A percentile compares a stretch with the other conserved stretches of the same genome.
These are phyloP conservation scores for Megamerina dolium DNA, from an alignment of 2,888 invertebrate species.

Conservation along the genomic window DNA sequence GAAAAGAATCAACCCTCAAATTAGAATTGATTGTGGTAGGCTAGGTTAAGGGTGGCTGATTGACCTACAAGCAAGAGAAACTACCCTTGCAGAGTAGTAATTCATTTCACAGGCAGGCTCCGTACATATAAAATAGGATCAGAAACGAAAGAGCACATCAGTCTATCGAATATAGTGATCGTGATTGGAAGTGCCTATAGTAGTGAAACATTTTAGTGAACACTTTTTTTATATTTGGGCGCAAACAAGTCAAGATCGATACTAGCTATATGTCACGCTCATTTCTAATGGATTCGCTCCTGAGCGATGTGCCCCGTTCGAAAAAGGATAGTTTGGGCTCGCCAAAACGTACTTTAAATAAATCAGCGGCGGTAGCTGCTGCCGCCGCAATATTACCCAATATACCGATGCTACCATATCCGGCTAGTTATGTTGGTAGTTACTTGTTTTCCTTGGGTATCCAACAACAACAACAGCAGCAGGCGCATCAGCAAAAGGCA, in stretches of 20 bases:
- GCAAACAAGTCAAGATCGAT: background rate
- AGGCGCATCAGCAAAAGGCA: constrained; percentile 22
- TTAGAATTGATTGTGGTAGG: constrained; percentile 31
- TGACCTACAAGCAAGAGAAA: background rate
- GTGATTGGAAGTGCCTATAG: constrained; percentile 17
- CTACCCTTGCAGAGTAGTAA: background rate
- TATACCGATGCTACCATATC: constrained; percentile 56
- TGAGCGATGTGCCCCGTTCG: constrained; percentile 56
- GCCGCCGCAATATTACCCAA: constrained; percentile 41
- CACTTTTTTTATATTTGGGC: too few species aligned
- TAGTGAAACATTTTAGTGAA: background rate
- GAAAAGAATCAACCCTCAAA: constrained; percentile 34
- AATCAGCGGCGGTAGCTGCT: constrained; percentile 31
- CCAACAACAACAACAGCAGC: constrained; percentile 53
- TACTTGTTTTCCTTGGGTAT: constrained; percentile 61
- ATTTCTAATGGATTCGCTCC: constrained; percentile 73
- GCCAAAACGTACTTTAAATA: constrained; percentile 29
- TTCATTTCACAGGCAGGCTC: background rate
- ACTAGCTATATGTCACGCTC: constrained; percentile 66
- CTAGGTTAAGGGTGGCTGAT: constrained; percentile 15
- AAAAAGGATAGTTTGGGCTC: constrained; percentile 36
- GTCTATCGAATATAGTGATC: constrained; percentile 35
- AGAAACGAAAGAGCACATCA: constrained; percentile 22
- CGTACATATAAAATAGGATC: constrained; percentile 34
- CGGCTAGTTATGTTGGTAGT: constrained; percentile 59